These are phyloP conservation scores for Epinephelus cyanopodus DNA, from an alignment of 2,113 vertebrate genomes.

Conservation along the genomic window DNA sequence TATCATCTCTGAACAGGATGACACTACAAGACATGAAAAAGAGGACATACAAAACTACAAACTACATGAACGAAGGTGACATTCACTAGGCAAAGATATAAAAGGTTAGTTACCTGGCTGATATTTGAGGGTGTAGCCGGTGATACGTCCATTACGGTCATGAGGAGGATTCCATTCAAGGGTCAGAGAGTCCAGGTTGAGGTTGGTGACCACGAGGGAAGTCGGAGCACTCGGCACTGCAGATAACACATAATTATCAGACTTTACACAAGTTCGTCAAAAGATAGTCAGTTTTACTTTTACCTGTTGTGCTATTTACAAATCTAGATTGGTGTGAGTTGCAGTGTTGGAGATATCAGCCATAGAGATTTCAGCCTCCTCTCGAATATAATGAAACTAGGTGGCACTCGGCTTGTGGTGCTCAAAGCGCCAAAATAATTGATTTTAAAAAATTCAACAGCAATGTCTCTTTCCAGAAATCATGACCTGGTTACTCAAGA, in stretches of 20 bases:
- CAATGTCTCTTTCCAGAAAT: too few relatives aligned
- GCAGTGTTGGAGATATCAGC: too few relatives aligned
- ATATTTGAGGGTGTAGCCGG: conserved; percentile 92
- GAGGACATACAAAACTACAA: conserved; percentile 56
- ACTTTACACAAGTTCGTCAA: not conserved
- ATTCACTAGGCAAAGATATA: not conserved
- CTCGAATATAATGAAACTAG: too few relatives aligned
- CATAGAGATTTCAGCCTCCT: too few relatives aligned
- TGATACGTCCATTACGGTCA: conserved; percentile 92
- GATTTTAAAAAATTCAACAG: too few relatives aligned
- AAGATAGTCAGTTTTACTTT: too few relatives aligned
- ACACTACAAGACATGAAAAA: conserved; percentile 51
- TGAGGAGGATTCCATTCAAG: conserved; percentile 93
- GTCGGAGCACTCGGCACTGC: conserved; percentile 92
- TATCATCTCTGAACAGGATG: conserved; percentile 39
- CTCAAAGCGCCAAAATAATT: too few relatives aligned
- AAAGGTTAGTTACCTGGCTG: conserved; percentile 88
- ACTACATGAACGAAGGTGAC: conserved; percentile 54
- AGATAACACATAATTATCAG: not conserved
- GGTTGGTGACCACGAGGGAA: conserved; percentile 87
- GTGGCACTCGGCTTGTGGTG: too few relatives aligned
- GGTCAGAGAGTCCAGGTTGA: conserved; percentile 91
- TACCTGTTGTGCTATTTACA: too few relatives aligned
- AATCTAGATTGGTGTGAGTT: too few relatives aligned
- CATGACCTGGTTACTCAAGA: too few relatives aligned